phyloP scores from a whole-genome alignment of 2,797 vertebrate species.

The Buphagus erythrorhynchus region DNA sequence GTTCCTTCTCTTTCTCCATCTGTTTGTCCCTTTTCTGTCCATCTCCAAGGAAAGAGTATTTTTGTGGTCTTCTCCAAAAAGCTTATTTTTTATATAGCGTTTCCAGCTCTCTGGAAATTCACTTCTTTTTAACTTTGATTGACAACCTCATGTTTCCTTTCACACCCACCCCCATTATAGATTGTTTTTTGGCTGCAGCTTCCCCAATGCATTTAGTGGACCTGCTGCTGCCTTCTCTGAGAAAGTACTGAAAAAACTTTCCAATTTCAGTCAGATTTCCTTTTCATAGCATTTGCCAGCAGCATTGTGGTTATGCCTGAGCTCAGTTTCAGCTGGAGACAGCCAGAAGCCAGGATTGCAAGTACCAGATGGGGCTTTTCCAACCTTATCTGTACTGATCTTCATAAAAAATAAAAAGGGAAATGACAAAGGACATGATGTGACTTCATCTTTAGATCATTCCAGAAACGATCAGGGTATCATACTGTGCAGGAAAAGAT shows the following conservation, averaged over 20 bases:
- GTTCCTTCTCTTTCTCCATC: not conserved
- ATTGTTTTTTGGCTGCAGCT: conserved; percentile 26
- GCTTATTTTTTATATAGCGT: not conserved
- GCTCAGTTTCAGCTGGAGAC: not conserved
- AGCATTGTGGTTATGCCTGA: not conserved
- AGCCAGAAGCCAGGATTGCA: not conserved
- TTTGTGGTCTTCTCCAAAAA: not conserved
- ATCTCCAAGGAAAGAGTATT: not conserved
- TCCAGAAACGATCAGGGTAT: not conserved
- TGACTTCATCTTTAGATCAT: not conserved
- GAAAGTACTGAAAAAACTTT: not conserved
- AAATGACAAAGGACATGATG: not conserved
- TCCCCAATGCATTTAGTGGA: not conserved
- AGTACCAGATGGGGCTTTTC: not conserved
- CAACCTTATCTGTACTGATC: not conserved
- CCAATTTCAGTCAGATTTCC: not conserved
- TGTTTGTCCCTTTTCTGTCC: not conserved
- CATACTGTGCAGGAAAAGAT: not conserved
- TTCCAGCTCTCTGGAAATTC: conserved; percentile 15
- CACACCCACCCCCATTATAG: conserved; percentile 22
- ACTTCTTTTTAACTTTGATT: conserved; percentile 27
- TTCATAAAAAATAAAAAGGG: not conserved
- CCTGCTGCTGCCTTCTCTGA: not conserved
- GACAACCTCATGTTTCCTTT: conserved; percentile 54
- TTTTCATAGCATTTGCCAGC: conserved; percentile 15